Evolutionary conservation across 2,888 invertebrate species (phyloP).

Genomic region (Drymonia ruficornis): DNA sequence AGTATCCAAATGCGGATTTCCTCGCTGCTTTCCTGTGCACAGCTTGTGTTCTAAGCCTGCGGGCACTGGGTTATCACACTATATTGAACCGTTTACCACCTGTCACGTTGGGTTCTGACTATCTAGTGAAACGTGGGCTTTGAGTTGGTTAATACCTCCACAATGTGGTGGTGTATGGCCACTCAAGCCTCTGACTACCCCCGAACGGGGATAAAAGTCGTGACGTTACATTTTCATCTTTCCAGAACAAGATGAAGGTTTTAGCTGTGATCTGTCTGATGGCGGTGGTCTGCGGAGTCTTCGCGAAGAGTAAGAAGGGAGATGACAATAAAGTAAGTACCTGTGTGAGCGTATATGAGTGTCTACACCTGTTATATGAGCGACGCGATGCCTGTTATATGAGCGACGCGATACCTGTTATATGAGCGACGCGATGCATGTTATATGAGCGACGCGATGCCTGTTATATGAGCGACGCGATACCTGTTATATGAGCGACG

Average conservation of each 20-base stretch:
- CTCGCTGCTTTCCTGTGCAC: too few relatives aligned
- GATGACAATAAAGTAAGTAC: conserved; percentile 65
- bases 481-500: too few relatives aligned
- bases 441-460: not conserved
- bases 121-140: too few relatives aligned
- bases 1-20: too few relatives aligned
- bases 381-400: not conserved
- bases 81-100: too few relatives aligned
- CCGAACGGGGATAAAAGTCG: too few relatives aligned
- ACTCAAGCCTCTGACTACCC: too few relatives aligned
- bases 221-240: conserved; percentile 8
- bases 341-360: not conserved
- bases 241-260: conserved; percentile 74
- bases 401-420: not conserved
- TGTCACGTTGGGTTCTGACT: too few relatives aligned
- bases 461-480: too few relatives aligned
- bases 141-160: too few relatives aligned
- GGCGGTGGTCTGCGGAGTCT: conserved; percentile 54
- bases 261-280: conserved; percentile 52
- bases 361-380: not conserved
- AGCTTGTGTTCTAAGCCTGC: too few relatives aligned
- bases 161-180: too few relatives aligned
- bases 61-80: not conserved
- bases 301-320: conserved; percentile 63
- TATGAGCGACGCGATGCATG: not conserved